Base-by-base conservation (phyloP, 2,888 invertebrate species). In the Drosophila nigricruria region DNA sequence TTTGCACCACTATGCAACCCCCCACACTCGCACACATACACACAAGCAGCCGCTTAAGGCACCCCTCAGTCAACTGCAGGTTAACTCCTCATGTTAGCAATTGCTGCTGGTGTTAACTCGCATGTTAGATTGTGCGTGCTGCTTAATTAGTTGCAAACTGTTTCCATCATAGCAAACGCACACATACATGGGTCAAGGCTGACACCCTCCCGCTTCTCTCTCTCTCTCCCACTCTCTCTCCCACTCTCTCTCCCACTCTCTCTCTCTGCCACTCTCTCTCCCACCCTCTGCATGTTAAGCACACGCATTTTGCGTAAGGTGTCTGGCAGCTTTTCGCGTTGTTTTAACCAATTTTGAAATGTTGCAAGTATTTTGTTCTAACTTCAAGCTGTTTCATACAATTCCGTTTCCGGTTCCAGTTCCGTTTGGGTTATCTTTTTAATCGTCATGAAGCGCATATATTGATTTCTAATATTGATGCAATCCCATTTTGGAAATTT, bases 381-480 rank as follows among this genome's bases (percentile, higher is more conserved):
- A 70, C 53, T 20, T n/a, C 23, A 53, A 50, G 45, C n/a, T n/a
- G n/a, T n/a, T 54, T 70, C 23, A 47, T 56, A 56, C 12, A 43
- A 8, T 50, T 43, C 65, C 30, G 57, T 14, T 47, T 45, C 57
- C n/a, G 57, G 23, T 32, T 50, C 64, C 27, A 50, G 36, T 45
- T 63, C 63, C 52, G 40, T 14, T 40, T 53, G 14, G 42, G 59
- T n/a, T 85, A 77, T 73, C 72, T 80, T 88, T 83, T 88, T 88
- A 83, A 83, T 88, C 83, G 77, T 42, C 40, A 32, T 25, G 42
- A 30, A 60, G n/a, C 66, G 20, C 70, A 67, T 83, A 84, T 88
- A 89, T 89, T 90, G 89, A 90, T 90, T 90, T 88, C 80, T 81
- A 87, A 89, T 90, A 89, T 89, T 89, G 89, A 89, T 89, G 89